Conservation (phyloP, 2,797 vertebrate genomes). For the Margarornis squamiger region DNA sequence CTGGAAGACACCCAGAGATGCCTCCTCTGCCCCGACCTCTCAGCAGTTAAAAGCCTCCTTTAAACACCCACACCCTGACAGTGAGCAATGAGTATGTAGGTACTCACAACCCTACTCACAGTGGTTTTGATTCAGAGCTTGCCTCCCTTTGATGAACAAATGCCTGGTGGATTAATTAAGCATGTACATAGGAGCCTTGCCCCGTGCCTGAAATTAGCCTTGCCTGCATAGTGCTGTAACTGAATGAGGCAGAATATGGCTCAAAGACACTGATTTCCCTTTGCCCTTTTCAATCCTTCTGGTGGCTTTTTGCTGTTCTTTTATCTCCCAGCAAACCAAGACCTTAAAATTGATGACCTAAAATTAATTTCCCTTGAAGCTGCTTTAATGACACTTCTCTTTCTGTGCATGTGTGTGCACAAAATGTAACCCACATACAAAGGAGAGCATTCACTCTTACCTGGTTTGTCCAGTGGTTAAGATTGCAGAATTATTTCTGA, state of each 20-base stretch:
- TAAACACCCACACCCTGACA: not conserved
- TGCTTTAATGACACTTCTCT: not conserved
- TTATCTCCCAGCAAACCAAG: constrained; percentile 42
- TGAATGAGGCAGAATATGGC: constrained; percentile 3
- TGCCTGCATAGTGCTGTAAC: not conserved
- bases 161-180: not conserved
- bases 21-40: not conserved
- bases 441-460: not conserved
- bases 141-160: not conserved
- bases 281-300: constrained; percentile 38
- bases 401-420: not conserved
- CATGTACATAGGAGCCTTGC: not conserved
- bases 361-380: constrained; percentile 41
- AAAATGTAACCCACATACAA: not conserved
- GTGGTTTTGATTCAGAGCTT: not conserved
- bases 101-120: not conserved
- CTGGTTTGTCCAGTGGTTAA: not conserved
- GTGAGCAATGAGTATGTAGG: not conserved
- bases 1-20: not conserved
- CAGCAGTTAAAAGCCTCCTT: not conserved
- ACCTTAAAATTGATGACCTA: constrained; percentile 31
- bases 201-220: not conserved
- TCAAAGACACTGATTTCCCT: constrained; percentile 17
- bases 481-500: not conserved
- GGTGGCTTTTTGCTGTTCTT: constrained; percentile 32